phyloP scores from a whole-genome alignment of 2,797 vertebrate species.

The Lycodopsis pacificus region DNA sequence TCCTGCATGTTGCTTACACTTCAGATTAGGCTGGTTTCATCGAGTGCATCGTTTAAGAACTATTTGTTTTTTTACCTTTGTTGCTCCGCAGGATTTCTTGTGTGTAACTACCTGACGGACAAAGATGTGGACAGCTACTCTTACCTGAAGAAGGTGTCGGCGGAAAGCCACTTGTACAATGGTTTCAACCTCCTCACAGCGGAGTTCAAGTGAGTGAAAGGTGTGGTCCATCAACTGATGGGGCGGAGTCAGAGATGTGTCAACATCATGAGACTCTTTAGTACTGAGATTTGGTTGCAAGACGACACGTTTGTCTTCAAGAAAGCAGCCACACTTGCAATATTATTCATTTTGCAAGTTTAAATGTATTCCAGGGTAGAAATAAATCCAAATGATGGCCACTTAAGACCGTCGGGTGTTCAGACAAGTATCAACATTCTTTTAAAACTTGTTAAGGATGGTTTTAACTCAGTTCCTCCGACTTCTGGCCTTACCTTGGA shows the following conservation, averaged over 20 bases:
- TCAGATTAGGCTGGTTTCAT: background rate
- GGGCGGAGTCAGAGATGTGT: background rate
- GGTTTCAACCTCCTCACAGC: constrained; percentile 97
- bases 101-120: constrained; percentile 91
- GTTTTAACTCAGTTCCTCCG: constrained; percentile 18
- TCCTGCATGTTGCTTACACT: background rate
- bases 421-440: background rate
- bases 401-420: background rate
- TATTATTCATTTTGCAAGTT: background rate
- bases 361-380: constrained; percentile 13
- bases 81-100: constrained; percentile 87
- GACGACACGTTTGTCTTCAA: background rate
- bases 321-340: background rate
- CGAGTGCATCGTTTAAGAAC: background rate
- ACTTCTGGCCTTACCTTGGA: constrained; percentile 36
- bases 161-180: constrained; percentile 93
- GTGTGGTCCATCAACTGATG: background rate
- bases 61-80: background rate
- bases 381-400: background rate
- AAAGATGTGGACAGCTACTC: constrained; percentile 90
- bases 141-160: constrained; percentile 94
- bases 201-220: constrained; percentile 92
- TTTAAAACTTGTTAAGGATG: background rate
- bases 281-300: background rate
- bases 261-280: background rate